phyloP scores from a whole-genome alignment of 2,113 vertebrate genomes.

The Clarias macrocephalus region DNA sequence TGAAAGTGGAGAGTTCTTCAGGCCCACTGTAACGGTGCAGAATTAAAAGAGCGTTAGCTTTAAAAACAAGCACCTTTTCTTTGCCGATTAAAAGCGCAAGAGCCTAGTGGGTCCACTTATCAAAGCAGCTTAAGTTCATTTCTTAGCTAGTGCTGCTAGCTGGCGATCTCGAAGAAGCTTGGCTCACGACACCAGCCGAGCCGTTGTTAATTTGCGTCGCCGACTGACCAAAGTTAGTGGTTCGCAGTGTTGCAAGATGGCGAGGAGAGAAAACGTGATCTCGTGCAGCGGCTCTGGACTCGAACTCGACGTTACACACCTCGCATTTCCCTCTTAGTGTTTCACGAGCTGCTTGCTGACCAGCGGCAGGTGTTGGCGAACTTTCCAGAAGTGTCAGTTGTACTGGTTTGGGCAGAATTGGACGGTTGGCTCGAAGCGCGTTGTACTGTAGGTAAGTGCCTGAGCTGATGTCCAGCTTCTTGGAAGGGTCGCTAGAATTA shows the following conservation, averaged over 20 bases:
- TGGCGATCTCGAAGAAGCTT: constrained; percentile 63
- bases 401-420: constrained; percentile 78
- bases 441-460: constrained; percentile 78
- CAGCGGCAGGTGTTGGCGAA: constrained; percentile 58
- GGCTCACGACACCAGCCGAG: constrained; percentile 59
- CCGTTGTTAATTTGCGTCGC: constrained; percentile 66
- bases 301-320: constrained; percentile 81
- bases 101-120: constrained; percentile 67
- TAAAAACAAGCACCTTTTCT: constrained; percentile 71
- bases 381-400: constrained; percentile 69
- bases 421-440: constrained; percentile 76
- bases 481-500: constrained; percentile 59
- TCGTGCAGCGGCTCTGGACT: constrained; percentile 84
- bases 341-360: constrained; percentile 68
- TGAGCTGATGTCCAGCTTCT: constrained; percentile 72
- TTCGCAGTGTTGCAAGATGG: constrained; percentile 82
- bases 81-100: constrained; percentile 69
- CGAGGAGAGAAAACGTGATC: constrained; percentile 86
- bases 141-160: constrained; percentile 74
- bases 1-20: constrained; percentile 50
- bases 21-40: constrained; percentile 56
- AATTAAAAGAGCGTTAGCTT: constrained; percentile 69
- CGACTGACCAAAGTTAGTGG: constrained; percentile 79
- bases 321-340: constrained; percentile 79
- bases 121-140: constrained; percentile 66